Evolutionary conservation across 2,113 vertebrate species (phyloP).

Genomic region (Sylvia atricapilla): DNA sequence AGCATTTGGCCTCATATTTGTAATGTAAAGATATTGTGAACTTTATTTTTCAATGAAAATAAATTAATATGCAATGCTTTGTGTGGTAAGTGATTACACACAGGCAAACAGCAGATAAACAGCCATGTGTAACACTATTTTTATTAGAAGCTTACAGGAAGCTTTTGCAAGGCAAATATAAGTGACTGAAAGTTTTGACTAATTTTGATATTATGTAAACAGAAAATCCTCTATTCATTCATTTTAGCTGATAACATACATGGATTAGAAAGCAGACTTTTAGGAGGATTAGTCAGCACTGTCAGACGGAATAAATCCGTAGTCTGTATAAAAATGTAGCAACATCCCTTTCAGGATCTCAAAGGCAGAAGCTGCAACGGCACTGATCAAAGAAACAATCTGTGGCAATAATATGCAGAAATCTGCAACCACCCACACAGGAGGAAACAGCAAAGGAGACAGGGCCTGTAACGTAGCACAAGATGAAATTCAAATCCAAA

Average conservation of each 20-base stretch:
- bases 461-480: neutral
- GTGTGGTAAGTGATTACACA: neutral
- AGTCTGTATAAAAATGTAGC: neutral
- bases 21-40: neutral
- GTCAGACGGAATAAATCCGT: neutral
- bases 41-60: neutral
- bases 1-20: neutral
- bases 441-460: neutral
- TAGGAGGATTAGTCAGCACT: slow-evolving; percentile 51
- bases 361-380: neutral
- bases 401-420: neutral
- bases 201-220: slow-evolving; percentile 29
- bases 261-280: slow-evolving; percentile 44
- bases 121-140: neutral
- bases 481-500: neutral
- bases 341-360: neutral
- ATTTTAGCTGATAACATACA: slow-evolving; percentile 41
- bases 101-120: neutral
- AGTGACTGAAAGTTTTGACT: slow-evolving; percentile 28
- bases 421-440: neutral
- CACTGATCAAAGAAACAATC: neutral
- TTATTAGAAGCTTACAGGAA: neutral
- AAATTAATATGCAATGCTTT: neutral
- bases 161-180: neutral
- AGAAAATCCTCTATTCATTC: slow-evolving; percentile 48